Evolutionary conservation across 2,113 vertebrate genomes (phyloP), one percentile per base, ranked within the genome.

Genomic region (Pogona vitticeps): DNA sequence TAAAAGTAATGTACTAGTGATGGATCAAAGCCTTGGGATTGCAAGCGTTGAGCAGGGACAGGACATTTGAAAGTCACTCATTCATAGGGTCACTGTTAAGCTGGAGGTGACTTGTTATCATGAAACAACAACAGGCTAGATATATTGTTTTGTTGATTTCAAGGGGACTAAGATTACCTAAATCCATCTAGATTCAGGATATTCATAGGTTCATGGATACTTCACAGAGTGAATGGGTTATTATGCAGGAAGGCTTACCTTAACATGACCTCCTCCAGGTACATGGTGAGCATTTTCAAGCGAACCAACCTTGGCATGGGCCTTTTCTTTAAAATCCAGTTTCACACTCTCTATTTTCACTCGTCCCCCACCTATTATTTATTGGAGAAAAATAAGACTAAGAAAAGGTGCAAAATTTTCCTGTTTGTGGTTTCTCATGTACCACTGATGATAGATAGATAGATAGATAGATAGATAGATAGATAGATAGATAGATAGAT

Each of bases 291-390:
- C 97, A 87, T 99, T 99, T 89, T 99, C 99, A 91, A 99, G 95
- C n/a, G 99, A 99, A 88, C 99, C 98, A 70, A 99, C 97, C 97
- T 99, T 99, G 93, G 99, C 97, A 87, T 99, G 98, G 94, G 99
- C 99, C 94, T 99, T 99, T 94, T 99, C 99, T 97, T 98, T 99
- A 96, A 99, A 99, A 96, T 98, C 99, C 96, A 99, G 96, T 95
- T 98, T 99, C 94, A 99, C 98, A 6, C 96, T 99, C 92, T 99
- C 99, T 83, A 99, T 99, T 94, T 98, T 98, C 93, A 99, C 97
- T 91, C 98, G 94, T 59, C 99, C 99, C 36, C 99, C 99, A 90
- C 99, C 98, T 99, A 80, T 3, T 81, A 58, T 87, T 75, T 28
- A 81, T 6, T 88, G 28, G 80, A 92, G 89, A 85, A 33, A 88